Evolutionary conservation across 2,888 invertebrate species (phyloP).

Genomic region (Leptogaster cylindrica): DNA sequence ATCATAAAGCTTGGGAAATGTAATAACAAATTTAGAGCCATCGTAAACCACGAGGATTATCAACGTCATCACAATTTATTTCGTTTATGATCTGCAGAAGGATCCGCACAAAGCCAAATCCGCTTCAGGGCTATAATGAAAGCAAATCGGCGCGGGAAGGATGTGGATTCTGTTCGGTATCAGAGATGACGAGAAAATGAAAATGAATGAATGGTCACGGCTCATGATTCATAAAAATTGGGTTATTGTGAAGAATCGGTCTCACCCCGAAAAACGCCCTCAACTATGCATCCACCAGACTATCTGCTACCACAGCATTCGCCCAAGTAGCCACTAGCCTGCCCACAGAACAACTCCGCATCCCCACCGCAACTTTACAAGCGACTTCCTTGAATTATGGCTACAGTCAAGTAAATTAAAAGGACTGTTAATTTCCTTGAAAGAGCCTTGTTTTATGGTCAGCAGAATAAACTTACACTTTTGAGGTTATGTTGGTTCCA

Average conservation of each 20-base stretch:
- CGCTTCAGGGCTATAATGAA: not conserved
- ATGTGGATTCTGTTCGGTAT: not conserved
- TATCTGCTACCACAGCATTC: not conserved
- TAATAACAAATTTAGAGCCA: slow-evolving; percentile 32
- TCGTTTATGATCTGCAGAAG: slow-evolving; percentile 14
- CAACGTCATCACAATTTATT: slow-evolving; percentile 34
- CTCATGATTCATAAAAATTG: slow-evolving; percentile 35
- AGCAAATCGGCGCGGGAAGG: not conserved
- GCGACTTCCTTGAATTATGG: slow-evolving; percentile 10
- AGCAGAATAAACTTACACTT: slow-evolving; percentile 11
- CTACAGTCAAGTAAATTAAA: slow-evolving; percentile 33
- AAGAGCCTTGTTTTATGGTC: slow-evolving; percentile 6
- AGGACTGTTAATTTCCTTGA: slow-evolving; percentile 33
- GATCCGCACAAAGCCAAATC: not conserved
- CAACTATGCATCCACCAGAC: not conserved
- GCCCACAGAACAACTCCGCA: not conserved
- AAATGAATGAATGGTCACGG: slow-evolving; percentile 22
- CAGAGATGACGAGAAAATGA: slow-evolving; percentile 19
- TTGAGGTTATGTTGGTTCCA: slow-evolving; percentile 12
- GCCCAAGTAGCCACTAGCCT: not conserved
- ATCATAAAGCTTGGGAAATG: slow-evolving; percentile 1
- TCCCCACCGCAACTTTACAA: not conserved
- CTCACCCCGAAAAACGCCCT: not conserved
- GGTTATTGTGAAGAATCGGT: slow-evolving; percentile 12
- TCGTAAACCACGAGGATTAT: slow-evolving; percentile 33